A percentile compares a stretch with the other conserved stretches of the same genome.
These are phyloP conservation scores for Gymnoscelis rufifasciata DNA, from an alignment of 2,888 invertebrate species.

Conservation along the genomic window DNA sequence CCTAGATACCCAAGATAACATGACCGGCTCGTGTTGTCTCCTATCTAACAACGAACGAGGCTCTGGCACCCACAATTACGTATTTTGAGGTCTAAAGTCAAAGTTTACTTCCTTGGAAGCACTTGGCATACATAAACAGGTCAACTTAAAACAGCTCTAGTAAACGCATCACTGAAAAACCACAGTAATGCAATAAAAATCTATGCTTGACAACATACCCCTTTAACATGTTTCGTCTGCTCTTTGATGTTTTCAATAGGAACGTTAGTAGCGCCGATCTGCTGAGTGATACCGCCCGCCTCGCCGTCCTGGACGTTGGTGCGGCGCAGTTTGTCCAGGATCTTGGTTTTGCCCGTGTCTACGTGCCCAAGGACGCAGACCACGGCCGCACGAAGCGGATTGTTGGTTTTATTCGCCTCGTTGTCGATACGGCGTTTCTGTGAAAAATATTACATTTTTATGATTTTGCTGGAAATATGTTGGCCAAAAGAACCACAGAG, in stretches of 20 bases:
- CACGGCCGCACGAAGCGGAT: conserved; percentile 92
- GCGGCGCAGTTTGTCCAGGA: conserved; percentile 94
- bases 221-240: conserved; percentile 95
- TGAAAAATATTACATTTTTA: background rate
- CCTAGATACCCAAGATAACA: no score
- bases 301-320: conserved; percentile 97
- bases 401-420: conserved; percentile 63
- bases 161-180: no score
- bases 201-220: conserved; percentile 75
- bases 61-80: no score
- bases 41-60: no score
- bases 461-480: no score
- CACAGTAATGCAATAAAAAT: no score
- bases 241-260: conserved; percentile 97
- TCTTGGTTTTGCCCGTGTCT: conserved; percentile 99
- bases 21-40: no score
- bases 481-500: no score
- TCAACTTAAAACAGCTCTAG: no score
- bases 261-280: conserved; percentile 99
- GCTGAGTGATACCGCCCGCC: conserved; percentile 99
- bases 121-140: no score
- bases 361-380: conserved; percentile 99
- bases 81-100: no score
- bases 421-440: conserved; percentile 75
- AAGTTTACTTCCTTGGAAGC: no score